phyloP scores from a whole-genome alignment of 23 tunicate species.

The Ciona savignyi region DNA sequence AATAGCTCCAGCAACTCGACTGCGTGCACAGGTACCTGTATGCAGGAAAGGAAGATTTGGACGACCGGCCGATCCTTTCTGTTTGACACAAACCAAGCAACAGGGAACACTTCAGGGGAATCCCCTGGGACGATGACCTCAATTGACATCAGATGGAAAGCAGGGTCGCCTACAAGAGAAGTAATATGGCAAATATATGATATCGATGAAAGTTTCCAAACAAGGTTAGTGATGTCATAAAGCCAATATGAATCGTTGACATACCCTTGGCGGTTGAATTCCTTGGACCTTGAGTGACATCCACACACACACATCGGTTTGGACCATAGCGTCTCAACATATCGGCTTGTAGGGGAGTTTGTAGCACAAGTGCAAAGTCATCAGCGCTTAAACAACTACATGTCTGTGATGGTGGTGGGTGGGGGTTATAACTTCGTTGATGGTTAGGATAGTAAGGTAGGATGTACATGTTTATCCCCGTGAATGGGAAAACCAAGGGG shows the following conservation, averaged over 20 bases:
- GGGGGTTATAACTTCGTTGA: background rate
- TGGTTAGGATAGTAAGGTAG: background rate
- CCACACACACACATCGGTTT: slow-evolving; percentile 67
- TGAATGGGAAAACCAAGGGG: too few relatives aligned
- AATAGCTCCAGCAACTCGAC: too few relatives aligned
- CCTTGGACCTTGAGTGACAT: slow-evolving; percentile 50
- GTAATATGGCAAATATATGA: background rate
- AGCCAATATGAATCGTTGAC: background rate
- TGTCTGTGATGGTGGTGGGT: slow-evolving; percentile 1
- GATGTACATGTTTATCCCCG: too few relatives aligned
- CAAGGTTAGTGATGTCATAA: background rate
- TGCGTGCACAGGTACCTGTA: slow-evolving; percentile 56
- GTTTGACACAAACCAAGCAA: slow-evolving; percentile 93
- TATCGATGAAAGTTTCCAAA: background rate
- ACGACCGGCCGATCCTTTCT: slow-evolving; percentile 61
- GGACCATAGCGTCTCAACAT: slow-evolving; percentile 76
- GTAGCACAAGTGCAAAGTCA: slow-evolving; percentile 79
- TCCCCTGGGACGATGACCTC: slow-evolving; percentile 36
- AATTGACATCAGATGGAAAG: slow-evolving; percentile 44
- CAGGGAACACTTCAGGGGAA: slow-evolving; percentile 38
- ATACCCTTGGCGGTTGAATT: background rate
- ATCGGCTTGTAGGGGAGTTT: slow-evolving; percentile 89
- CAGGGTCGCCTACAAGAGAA: slow-evolving; percentile 22
- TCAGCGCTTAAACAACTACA: slow-evolving; percentile 67
- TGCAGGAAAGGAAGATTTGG: slow-evolving; percentile 33